phyloP scores from a whole-genome alignment of 1,140 invertebrate genomes.

The Carposina sasakii region DNA sequence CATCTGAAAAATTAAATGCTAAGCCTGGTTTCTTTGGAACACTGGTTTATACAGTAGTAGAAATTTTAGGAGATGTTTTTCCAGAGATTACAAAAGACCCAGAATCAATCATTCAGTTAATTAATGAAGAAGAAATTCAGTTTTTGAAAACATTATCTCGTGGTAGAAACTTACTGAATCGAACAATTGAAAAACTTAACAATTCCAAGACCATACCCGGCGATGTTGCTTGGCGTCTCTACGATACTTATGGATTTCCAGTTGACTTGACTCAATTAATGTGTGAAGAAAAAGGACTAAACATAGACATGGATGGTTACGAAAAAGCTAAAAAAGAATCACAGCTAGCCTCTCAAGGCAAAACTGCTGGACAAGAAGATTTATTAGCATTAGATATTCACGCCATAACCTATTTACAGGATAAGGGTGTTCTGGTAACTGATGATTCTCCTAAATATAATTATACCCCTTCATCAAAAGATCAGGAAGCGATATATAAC shows the following conservation, averaged over 20 bases:
- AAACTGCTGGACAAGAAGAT: conserved; percentile 84
- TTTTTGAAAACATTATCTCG: conserved; percentile 97
- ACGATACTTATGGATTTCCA: conserved; percentile 99
- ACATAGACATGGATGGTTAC: conserved; percentile 91
- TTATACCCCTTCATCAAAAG: conserved; percentile 79
- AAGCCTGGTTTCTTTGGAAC: conserved; percentile 95
- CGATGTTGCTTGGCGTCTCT: conserved; percentile 97
- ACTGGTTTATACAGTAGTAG: conserved; percentile 90
- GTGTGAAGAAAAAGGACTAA: conserved; percentile 95
- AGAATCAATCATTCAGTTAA: conserved; percentile 91
- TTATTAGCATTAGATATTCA: conserved; percentile 94
- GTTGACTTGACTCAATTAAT: conserved; percentile 98
- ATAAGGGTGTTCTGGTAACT: conserved; percentile 84
- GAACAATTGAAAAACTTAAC: conserved; percentile 90
- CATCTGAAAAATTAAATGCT: conserved; percentile 96
- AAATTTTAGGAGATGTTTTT: conserved; percentile 93
- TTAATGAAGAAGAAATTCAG: conserved; percentile 98
- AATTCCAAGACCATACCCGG: conserved; percentile 82
- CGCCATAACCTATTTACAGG: conserved; percentile 93
- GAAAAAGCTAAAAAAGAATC: conserved; percentile 94
- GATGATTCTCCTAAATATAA: conserved; percentile 95
- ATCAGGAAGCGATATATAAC: conserved; percentile 80
- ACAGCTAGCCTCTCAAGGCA: conserved; percentile 90
- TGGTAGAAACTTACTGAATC: conserved; percentile 91
- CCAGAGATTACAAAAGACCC: conserved; percentile 97